A percentile compares a stretch with the other conserved stretches of the same genome.
phyloP scores from a whole-genome alignment of 1,140 invertebrate genomes.

The Drosophila kepulauana region DNA sequence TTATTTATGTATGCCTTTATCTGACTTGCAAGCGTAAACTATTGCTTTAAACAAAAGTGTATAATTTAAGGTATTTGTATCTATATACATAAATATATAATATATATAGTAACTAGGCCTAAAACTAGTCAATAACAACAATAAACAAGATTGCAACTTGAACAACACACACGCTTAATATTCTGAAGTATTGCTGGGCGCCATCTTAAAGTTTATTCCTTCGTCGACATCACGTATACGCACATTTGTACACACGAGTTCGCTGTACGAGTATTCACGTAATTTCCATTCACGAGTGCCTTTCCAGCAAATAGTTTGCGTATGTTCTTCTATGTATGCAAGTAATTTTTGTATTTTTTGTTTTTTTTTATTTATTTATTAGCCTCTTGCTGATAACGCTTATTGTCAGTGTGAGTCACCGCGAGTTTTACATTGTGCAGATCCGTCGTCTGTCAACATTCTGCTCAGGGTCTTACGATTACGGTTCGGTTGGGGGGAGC shows the following conservation, averaged over 20 bases:
- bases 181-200: not conserved
- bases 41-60: slow-evolving; percentile 7
- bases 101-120: slow-evolving; percentile 23
- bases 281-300: slow-evolving; percentile 34
- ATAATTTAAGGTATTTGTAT: slow-evolving; percentile 35
- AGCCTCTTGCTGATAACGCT: slow-evolving; percentile 23
- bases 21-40: slow-evolving; percentile 2
- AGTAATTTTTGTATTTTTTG: not conserved
- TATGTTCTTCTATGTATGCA: not conserved
- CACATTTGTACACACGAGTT: not conserved
- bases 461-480: slow-evolving; percentile 1
- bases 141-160: slow-evolving; percentile 36
- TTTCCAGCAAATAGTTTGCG: not conserved
- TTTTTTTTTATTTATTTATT: not conserved
- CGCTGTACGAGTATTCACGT: not conserved
- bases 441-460: slow-evolving; percentile 20
- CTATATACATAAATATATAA: not conserved
- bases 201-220: not conserved
- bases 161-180: slow-evolving; percentile 26
- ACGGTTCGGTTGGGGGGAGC: not conserved
- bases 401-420: slow-evolving; percentile 25
- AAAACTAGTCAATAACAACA: slow-evolving; percentile 40
- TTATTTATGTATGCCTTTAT: slow-evolving; percentile 13
- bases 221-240: not conserved
- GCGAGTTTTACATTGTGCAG: not conserved